A percentile compares a stretch with the other conserved stretches of the same genome.
phyloP scores from a whole-genome alignment of 2,797 vertebrate species.

The Melanotaenia boesemani region DNA sequence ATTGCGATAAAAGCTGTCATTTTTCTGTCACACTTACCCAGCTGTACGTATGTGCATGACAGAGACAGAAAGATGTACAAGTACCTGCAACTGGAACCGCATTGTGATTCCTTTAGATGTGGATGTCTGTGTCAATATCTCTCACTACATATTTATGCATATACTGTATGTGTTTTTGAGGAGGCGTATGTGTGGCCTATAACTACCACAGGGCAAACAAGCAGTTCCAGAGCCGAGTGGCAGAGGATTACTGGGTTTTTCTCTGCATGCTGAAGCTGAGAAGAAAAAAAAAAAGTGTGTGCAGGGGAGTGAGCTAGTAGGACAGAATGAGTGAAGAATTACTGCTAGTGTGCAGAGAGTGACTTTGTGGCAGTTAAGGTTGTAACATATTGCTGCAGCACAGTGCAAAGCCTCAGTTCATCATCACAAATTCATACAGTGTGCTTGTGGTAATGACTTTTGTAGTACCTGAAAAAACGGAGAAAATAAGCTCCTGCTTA shows the following conservation, averaged over 20 bases:
- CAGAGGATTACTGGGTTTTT: constrained; percentile 67
- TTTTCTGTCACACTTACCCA: constrained; percentile 47
- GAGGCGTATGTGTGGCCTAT: constrained; percentile 42
- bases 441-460: constrained; percentile 13
- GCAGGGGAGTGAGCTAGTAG: constrained; percentile 7
- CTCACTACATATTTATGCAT: background rate
- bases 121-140: constrained; percentile 7
- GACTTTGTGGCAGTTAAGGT: constrained; percentile 51
- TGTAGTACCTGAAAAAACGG: constrained; percentile 22
- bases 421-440: constrained; percentile 22
- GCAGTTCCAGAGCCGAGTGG: constrained; percentile 63
- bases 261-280: constrained; percentile 65
- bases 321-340: constrained; percentile 32
- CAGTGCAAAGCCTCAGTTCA: constrained; percentile 27
- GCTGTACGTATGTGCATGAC: constrained; percentile 15
- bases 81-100: constrained; percentile 29
- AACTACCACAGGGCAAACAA: constrained; percentile 58
- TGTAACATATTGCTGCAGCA: constrained; percentile 36
- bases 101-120: constrained; percentile 8
- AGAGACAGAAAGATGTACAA: constrained; percentile 23
- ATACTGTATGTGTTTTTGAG: constrained; percentile 2
- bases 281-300: constrained; percentile 28
- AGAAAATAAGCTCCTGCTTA: constrained; percentile 7
- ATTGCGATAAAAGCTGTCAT: constrained; percentile 55
- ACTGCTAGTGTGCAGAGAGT: constrained; percentile 43